Conservation (phyloP, 2,113 vertebrate genomes). For the Manacus vitellinus region DNA sequence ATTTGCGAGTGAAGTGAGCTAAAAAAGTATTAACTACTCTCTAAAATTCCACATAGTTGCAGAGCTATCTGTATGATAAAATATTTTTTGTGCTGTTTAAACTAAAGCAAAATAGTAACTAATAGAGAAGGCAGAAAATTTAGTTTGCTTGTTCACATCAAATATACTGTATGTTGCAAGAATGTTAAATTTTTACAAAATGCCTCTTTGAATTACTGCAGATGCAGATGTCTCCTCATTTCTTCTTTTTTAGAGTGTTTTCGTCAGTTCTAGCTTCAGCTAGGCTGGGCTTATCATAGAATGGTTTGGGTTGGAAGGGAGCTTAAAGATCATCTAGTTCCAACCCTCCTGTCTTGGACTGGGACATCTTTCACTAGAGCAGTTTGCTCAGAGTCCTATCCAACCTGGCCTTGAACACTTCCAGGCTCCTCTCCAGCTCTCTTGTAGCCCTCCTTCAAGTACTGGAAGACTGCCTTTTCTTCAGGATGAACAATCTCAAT, state of each 20-base stretch:
- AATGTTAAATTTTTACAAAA: background rate
- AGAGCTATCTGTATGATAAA: background rate
- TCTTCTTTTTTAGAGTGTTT: background rate
- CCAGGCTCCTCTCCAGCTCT: background rate
- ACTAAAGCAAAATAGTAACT: background rate
- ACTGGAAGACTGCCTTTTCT: background rate
- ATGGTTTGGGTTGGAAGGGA: background rate
- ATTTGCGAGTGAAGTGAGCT: background rate
- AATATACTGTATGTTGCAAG: background rate
- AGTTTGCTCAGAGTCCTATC: background rate
- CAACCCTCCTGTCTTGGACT: rapidly evolving
- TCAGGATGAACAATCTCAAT: background rate
- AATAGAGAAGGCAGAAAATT: background rate
- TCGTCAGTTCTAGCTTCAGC: background rate
- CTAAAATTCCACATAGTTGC: background rate
- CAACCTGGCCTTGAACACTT: background rate
- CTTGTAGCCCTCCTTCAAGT: rapidly evolving
- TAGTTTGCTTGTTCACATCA: background rate
- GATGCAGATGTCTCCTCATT: background rate
- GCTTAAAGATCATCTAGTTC: background rate
- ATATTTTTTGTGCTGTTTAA: background rate
- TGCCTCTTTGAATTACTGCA: background rate
- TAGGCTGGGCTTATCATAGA: background rate
- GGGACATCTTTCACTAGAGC: background rate
- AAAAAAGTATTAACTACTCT: background rate